These are phyloP conservation scores for Dasypolia templi DNA, from an alignment of 2,888 invertebrate species.

Conservation along the genomic window DNA sequence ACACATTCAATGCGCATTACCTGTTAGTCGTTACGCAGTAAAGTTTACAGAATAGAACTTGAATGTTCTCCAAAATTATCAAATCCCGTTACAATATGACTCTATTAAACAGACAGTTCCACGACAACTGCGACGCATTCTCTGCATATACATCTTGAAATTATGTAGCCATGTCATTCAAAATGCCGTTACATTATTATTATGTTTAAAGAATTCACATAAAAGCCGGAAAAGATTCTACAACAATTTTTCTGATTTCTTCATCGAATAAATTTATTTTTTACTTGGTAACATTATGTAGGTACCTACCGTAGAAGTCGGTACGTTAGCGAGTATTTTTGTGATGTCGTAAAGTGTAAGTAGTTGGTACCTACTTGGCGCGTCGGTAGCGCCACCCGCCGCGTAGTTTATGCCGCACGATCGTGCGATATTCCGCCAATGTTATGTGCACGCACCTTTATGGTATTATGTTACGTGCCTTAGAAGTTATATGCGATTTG, in stretches of 20 bases:
- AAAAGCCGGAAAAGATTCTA: slow-evolving; percentile 51
- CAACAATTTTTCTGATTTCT: slow-evolving; percentile 59
- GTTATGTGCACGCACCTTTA: slow-evolving; percentile 83
- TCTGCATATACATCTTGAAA: slow-evolving; percentile 64
- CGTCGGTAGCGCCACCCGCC: slow-evolving; percentile 86
- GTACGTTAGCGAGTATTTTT: slow-evolving; percentile 76
- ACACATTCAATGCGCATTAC: not conserved
- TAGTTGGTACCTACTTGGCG: slow-evolving; percentile 57
- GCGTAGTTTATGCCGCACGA: slow-evolving; percentile 86
- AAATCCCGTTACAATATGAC: slow-evolving; percentile 62
- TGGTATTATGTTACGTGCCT: slow-evolving; percentile 77
- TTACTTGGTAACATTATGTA: slow-evolving; percentile 45
- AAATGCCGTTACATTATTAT: slow-evolving; percentile 62
- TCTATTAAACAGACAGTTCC: slow-evolving; percentile 62
- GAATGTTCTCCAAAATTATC: slow-evolving; percentile 56
- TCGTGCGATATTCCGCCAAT: slow-evolving; percentile 78
- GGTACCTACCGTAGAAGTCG: slow-evolving; percentile 62
- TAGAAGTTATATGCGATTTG: slow-evolving; percentile 72
- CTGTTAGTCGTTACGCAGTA: slow-evolving; percentile 34
- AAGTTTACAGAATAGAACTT: slow-evolving; percentile 40
- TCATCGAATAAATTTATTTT: slow-evolving; percentile 44
- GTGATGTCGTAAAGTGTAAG: slow-evolving; percentile 82
- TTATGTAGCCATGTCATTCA: slow-evolving; percentile 68
- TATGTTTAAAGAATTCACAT: slow-evolving; percentile 62
- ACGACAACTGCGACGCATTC: slow-evolving; percentile 59